phyloP scores from a whole-genome alignment of 2,797 vertebrate genomes.

The Argya squamiceps region DNA sequence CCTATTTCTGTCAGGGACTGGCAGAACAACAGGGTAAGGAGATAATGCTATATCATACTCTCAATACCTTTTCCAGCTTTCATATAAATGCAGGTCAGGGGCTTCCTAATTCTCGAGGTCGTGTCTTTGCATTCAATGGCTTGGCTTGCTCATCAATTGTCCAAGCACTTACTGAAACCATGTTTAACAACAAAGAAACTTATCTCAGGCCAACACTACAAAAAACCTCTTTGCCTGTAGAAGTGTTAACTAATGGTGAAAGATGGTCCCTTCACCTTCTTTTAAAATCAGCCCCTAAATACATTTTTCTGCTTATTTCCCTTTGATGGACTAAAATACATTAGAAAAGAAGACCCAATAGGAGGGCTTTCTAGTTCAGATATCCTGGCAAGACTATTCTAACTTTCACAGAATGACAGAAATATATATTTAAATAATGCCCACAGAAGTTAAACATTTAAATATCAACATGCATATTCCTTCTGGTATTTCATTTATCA shows the following conservation, averaged over 20 bases:
- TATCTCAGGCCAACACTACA: background rate
- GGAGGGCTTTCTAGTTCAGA: background rate
- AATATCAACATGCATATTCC: background rate
- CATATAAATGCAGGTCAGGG: background rate
- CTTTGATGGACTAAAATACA: background rate
- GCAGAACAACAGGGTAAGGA: background rate
- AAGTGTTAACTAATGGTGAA: background rate
- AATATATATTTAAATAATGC: background rate
- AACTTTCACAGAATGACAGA: background rate
- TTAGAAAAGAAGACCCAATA: background rate
- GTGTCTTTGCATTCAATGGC: background rate
- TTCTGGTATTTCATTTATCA: background rate
- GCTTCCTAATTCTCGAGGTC: background rate
- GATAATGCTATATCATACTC: background rate
- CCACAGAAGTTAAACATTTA: background rate
- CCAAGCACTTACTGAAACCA: background rate
- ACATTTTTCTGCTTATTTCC: background rate
- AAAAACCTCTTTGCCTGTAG: background rate
- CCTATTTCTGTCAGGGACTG: background rate
- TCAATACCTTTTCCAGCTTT: background rate
- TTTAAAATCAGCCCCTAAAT: background rate
- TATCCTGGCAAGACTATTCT: background rate
- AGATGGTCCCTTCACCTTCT: background rate
- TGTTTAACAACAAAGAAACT: background rate
- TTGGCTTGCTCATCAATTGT: background rate